Percentiles rank a stretch among this genome's conserved stretches.
These are phyloP conservation scores for Synchiropus splendidus DNA, from an alignment of 2,113 vertebrate species.

Conservation along the genomic window DNA sequence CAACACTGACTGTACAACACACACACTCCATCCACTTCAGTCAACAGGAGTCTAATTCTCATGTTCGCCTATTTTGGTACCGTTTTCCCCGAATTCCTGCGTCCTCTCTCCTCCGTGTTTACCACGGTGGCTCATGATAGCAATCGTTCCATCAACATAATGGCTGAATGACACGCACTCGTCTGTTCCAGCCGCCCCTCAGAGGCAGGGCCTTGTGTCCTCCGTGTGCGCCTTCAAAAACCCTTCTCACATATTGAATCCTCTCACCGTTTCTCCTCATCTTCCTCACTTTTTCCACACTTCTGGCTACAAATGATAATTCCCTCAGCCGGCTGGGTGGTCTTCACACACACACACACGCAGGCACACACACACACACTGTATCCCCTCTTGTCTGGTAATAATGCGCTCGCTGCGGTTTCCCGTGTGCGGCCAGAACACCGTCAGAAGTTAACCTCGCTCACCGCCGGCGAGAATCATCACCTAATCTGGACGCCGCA, in stretches of 20 bases:
- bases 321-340: constrained; percentile 62
- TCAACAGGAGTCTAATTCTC: no score
- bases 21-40: neutral
- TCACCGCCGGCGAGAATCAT: constrained; percentile 58
- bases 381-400: constrained; percentile 30
- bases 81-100: constrained; percentile 4
- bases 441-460: constrained; percentile 47
- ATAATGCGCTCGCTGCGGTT: constrained; percentile 66
- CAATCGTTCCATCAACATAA: constrained; percentile 59
- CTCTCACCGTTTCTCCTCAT: constrained; percentile 13
- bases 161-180: constrained; percentile 58
- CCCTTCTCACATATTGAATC: constrained; percentile 7
- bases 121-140: constrained; percentile 51
- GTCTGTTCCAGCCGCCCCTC: constrained; percentile 34
- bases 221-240: constrained; percentile 1
- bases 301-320: constrained; percentile 33
- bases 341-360: constrained; percentile 39
- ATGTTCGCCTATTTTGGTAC: neutral
- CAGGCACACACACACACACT: constrained; percentile 5
- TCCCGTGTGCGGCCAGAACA: constrained; percentile 3
- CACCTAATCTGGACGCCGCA: neutral
- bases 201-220: constrained; percentile 33
- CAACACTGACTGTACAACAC: constrained; percentile 21
- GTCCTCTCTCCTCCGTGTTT: constrained; percentile 38
- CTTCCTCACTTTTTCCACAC: constrained; percentile 25